Conservation (phyloP, 2,113 vertebrate species). For the Planiliza haematocheilus region DNA sequence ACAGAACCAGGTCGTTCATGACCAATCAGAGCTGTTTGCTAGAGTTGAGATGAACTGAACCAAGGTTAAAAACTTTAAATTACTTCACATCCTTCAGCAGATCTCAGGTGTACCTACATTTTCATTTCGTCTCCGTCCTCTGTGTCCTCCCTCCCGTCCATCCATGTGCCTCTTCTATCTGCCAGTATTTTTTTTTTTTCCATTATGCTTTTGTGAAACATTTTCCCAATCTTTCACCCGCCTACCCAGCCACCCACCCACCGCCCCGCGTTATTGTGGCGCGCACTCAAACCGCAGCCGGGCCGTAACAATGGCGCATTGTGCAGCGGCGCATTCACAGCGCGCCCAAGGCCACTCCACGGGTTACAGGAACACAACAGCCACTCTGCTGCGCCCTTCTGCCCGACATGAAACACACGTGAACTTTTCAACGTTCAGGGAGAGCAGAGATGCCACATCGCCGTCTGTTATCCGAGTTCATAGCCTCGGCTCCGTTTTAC, state of each 20-base stretch:
- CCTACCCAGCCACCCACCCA: conserved; percentile 21
- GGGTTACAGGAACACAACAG: conserved; percentile 35
- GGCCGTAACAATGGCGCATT: conserved; percentile 28
- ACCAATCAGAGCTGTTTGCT: too few relatives aligned
- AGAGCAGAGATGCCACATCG: conserved; percentile 10
- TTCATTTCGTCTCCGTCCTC: too few relatives aligned
- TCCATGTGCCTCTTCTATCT: too few relatives aligned
- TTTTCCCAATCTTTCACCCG: conserved; percentile 40
- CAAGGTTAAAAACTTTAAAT: not conserved
- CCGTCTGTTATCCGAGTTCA: conserved; percentile 6
- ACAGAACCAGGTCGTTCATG: too few relatives aligned
- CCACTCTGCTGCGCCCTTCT: conserved; percentile 35
- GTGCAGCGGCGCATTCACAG: conserved; percentile 19
- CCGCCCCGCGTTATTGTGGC: conserved; percentile 15
- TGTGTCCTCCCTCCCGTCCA: not conserved
- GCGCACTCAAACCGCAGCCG: conserved; percentile 11
- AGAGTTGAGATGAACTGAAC: too few relatives aligned
- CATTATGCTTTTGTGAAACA: conserved; percentile 34
- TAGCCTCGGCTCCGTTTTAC: not conserved
- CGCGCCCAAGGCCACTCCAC: conserved; percentile 41
- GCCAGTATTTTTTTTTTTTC: conserved; percentile 6
- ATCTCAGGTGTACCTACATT: too few relatives aligned
- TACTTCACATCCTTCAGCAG: conserved; percentile 10
- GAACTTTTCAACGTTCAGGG: conserved; percentile 49
- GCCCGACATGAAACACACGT: conserved; percentile 22